Percentiles rank a stretch among this genome's conserved stretches.
Evolutionary conservation across 1,140 invertebrate species (phyloP).

Genomic region (Papilio xuthus): DNA sequence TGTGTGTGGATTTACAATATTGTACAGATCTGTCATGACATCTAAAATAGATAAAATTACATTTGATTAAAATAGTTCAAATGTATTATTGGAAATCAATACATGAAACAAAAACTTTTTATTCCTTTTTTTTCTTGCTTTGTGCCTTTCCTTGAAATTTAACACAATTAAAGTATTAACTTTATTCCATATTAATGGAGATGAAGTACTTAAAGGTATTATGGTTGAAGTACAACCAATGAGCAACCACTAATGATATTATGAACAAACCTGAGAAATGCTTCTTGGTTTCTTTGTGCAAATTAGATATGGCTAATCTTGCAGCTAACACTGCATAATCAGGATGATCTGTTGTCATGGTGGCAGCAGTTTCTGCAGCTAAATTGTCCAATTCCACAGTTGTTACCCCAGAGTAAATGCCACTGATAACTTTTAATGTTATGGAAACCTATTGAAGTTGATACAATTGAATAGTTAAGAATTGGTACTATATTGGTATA

Average conservation of each 20-base stretch:
- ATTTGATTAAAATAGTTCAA: not conserved
- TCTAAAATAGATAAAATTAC: constrained; percentile 84
- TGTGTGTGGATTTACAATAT: constrained; percentile 88
- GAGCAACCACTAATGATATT: too few species aligned
- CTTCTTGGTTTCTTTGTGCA: constrained; percentile 98
- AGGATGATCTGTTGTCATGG: constrained; percentile 97
- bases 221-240: too few species aligned
- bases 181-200: too few species aligned
- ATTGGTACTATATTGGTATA: too few species aligned
- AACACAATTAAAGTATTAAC: too few species aligned
- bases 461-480: constrained; percentile 15
- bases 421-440: constrained; percentile 94
- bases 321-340: constrained; percentile 98
- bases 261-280: constrained; percentile 88
- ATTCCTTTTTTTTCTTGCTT: too few species aligned
- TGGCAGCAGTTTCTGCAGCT: constrained; percentile 97
- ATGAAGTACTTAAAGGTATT: too few species aligned
- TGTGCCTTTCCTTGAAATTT: too few species aligned
- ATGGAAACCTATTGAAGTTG: constrained; percentile 85
- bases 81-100: too few species aligned
- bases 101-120: too few species aligned
- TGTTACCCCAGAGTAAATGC: constrained; percentile 97
- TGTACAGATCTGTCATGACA: constrained; percentile 94
- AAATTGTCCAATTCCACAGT: constrained; percentile 98
- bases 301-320: constrained; percentile 97